Evolutionary conservation across 2,797 vertebrate species (phyloP).

Genomic region (Epinephelus awoara): DNA sequence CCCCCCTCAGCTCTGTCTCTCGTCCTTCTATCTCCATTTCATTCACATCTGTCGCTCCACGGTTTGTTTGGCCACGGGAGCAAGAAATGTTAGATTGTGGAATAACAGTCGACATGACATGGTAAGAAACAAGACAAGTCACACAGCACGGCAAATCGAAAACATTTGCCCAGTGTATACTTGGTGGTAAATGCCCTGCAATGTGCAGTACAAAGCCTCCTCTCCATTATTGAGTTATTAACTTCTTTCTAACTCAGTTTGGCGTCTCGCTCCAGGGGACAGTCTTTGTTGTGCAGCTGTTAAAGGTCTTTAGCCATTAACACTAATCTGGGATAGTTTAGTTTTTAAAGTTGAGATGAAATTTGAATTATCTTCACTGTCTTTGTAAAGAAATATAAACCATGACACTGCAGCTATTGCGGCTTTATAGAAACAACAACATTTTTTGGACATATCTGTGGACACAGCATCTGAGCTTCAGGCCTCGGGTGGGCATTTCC

Average conservation of each 20-base stretch:
- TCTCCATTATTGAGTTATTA: slow-evolving; percentile 26
- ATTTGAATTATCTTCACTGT: background rate
- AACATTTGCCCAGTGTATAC: slow-evolving; percentile 47
- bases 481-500: no score
- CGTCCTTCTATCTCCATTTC: slow-evolving; percentile 29
- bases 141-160: slow-evolving; percentile 43
- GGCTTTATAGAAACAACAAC: background rate
- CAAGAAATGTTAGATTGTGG: slow-evolving; percentile 57
- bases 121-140: slow-evolving; percentile 53
- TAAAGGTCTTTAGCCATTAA: slow-evolving; percentile 3
- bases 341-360: background rate
- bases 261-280: slow-evolving; percentile 9
- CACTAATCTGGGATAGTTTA: slow-evolving; percentile 3
- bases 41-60: slow-evolving; percentile 14
- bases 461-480: background rate
- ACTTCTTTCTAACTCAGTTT: slow-evolving; percentile 21
- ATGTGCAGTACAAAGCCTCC: background rate
- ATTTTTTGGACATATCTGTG: background rate
- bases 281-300: slow-evolving; percentile 14
- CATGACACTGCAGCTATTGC: background rate
- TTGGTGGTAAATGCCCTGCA: slow-evolving; percentile 36
- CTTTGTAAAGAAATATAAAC: slow-evolving; percentile 2
- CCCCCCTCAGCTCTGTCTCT: slow-evolving; percentile 26
- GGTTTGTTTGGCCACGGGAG: slow-evolving; percentile 63
- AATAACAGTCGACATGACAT: slow-evolving; percentile 57